Base-by-base conservation (phyloP, 2,113 vertebrate genomes). In the Hemiscyllium ocellatum region DNA sequence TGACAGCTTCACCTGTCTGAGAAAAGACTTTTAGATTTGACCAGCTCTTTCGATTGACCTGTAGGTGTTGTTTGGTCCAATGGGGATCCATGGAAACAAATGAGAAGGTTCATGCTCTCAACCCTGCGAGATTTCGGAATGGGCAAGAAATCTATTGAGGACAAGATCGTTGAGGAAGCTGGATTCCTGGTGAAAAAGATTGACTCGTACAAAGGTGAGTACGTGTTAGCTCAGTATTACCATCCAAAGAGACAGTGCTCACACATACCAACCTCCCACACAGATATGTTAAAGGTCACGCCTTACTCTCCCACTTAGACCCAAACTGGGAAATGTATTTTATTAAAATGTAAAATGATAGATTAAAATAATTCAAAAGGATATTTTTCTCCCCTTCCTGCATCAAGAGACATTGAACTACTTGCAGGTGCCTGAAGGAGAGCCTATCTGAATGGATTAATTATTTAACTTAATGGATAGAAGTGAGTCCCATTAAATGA, bases 111-210 rank as follows among this genome's bases (percentile, higher is more conserved):
- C 96, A 95, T 97, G 95, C 96, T 98, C 78, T 96, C 0, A 7
- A 91, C 96, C 68, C 96, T 98, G 85, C 86, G 96, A 33, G 97
- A 97, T 56, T 97, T 97, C 96, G 97, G 97, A 19, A 97, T 98
- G 97, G 97, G 97, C 29, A 97, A 97, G 94, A 97, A 96, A 95
- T 97, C 95, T 26, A 96, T 96, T 56, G 97, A 98, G 96, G 96
- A 97, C 37, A 91, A 94, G 50, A 96, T 96, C 33, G 50, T 93
- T 4, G 97, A 97, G 83, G 97, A 98, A 96, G 95, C 96, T 5
- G 94, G 95, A 0, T 89, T 96, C 96, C 96, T 98, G 96, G 85
- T 98, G 94, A 97, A 97, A 96, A 96, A 96, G 50, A 93, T 98
- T 78, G 89, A 29, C n/a, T 97, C 97, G 96, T 97, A 96, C 89